Conservation (phyloP, 2,888 invertebrate species). For the Neuroscelio doddi region DNA sequence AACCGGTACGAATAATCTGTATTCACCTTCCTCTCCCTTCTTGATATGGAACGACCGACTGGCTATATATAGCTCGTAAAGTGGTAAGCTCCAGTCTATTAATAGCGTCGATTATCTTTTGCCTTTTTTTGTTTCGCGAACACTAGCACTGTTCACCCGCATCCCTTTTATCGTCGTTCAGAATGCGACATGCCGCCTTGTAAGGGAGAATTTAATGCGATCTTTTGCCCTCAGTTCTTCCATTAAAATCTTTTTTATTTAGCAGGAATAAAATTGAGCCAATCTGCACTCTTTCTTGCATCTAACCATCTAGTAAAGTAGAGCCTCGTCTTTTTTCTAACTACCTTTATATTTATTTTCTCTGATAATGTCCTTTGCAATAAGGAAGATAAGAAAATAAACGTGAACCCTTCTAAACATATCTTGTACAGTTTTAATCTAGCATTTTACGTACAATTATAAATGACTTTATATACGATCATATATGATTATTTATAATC, state of each 20-base stretch:
- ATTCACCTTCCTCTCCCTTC: conserved; percentile 48
- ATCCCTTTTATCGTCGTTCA: conserved; percentile 9
- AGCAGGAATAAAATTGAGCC: conserved; percentile 6
- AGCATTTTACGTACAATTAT: too few relatives aligned
- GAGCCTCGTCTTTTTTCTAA: too few relatives aligned
- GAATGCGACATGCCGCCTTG: neutral
- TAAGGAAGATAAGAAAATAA: too few relatives aligned
- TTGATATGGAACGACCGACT: conserved; percentile 34
- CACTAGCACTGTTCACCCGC: conserved; percentile 3
- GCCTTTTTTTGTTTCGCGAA: conserved; percentile 15
- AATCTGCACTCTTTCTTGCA: neutral
- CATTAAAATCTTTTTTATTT: conserved; percentile 16
- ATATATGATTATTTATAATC: too few relatives aligned
- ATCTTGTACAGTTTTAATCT: too few relatives aligned
- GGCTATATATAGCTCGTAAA: conserved; percentile 59
- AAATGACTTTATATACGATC: too few relatives aligned
- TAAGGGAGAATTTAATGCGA: conserved; percentile 3
- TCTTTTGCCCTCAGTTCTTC: conserved; percentile 6
- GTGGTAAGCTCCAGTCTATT: conserved; percentile 60
- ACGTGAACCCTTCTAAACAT: too few relatives aligned
- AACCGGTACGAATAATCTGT: conserved; percentile 62
- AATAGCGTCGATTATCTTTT: conserved; percentile 49
- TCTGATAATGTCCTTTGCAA: too few relatives aligned
- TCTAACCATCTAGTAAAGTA: too few relatives aligned
- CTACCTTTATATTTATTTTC: too few relatives aligned